Base-by-base conservation (phyloP, 2,113 vertebrate species). In the Nannobrachium achirus region DNA sequence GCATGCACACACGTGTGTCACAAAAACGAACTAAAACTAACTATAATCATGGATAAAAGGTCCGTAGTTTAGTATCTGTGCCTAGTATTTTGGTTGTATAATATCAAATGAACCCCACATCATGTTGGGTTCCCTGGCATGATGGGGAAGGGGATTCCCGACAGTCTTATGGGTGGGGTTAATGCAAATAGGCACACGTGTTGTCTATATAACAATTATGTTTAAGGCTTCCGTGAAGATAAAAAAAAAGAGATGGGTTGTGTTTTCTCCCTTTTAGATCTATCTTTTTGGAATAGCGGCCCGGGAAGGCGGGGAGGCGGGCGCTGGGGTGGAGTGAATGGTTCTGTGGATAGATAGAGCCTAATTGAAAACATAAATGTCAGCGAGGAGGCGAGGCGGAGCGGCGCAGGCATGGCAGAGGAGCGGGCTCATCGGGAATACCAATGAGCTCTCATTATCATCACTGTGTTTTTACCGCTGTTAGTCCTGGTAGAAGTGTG, bases 311-410 rank as follows among this genome's bases (percentile, higher is more conserved):
- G 45, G 59, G 6, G 14, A n/a, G 48, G 25, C 25, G 25, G 50
- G 58, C 42, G 33, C 14, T 10, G 46, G 69, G 39, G 50, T 76
- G n/a, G 50, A 80, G 60, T 45, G 63, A 60, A 61, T 33, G 62
- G 67, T 56, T 42, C n/a, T n/a, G 53, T 62, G 20, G 20, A 45
- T 13, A n/a, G 42, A 10, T 41, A 45, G 65, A 16, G 59, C 50
- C 73, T 87, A 85, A 88, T 82, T 88, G 80, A 87, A 88, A 82
- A 82, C 71, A 80, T 66, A 79, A 83, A 90, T 84, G 86, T 90
- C 85, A 85, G 82, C 57, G 75, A 76, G 71, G 71, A 76, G 79
- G 74, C 10, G 40, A 74, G 71, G 67, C 60, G 71, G 41, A 63
- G 66, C 20, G 39, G 8, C 25, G 8, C 65, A 49, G 50, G 52